Evolutionary conservation across 2,888 invertebrate species (phyloP), one percentile per base, ranked within the genome.

Genomic region (Chrysolina oricalcia): DNA sequence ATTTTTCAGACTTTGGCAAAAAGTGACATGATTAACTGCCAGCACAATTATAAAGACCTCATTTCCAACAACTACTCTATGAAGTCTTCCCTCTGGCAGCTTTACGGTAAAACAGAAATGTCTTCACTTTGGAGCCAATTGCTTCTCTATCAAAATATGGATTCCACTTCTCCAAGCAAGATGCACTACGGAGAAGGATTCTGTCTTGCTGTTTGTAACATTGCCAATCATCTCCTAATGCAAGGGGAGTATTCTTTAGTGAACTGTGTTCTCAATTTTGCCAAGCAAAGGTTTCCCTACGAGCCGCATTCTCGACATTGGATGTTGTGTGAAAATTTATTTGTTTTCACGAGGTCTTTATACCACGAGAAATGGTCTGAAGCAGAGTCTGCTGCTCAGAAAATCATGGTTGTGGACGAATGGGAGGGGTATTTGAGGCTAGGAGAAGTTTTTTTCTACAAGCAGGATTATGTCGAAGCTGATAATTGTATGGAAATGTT

Each of bases 31-130:
- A 90, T 97, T 11, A 97, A 97, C 88, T 96, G 94, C 86, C 93
- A 96, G 79, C 94, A 96, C 86, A 95, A 95, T 0, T 92, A 96
- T 89, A 91, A 93, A 3, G 96, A 96, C 81, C 90, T 97, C 70
- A 93, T 95, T 78, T 93, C 95, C 79, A 94, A 94, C 78, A 95
- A 95, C 23, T 92, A 95, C 81, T 93, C 95, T 0, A 94, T 96
- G 88, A 94, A 95, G 81, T 93, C 96, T 0, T 95, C 96, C 0
- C 90, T 98, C 11, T 97, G 97, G 97, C 92, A 94, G 15, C 92
- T 96, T 72, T 97, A 97, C 87, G 98, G 98, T 0, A 95, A 96
- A 87, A 93, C 94, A 0, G 95, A 96, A 87, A 94, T 97, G 92
- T 93, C 95, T 0, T 94, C 94, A 0, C 90, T 97, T 46, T 94